A percentile compares a stretch with the other conserved stretches of the same genome.
These are phyloP conservation scores for Polymixis lichenea DNA, from an alignment of 2,888 invertebrate genomes.

Conservation along the genomic window DNA sequence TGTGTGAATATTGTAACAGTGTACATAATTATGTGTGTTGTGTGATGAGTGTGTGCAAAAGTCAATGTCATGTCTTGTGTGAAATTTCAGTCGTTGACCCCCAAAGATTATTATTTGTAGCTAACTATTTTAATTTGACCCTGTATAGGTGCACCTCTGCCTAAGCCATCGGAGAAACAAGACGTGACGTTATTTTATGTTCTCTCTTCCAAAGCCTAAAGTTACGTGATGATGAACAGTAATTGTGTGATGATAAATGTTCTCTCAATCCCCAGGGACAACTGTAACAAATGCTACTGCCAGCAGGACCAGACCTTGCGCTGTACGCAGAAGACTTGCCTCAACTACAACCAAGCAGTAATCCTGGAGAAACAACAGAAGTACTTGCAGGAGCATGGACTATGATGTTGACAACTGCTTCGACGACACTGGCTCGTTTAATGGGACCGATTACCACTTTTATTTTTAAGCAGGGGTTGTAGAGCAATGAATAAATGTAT, in stretches of 20 bases:
- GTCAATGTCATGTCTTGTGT: no score
- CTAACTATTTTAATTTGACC: no score
- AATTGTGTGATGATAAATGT: not conserved
- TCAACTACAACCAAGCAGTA: constrained; percentile 73
- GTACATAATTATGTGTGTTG: no score
- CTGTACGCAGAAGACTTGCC: constrained; percentile 82
- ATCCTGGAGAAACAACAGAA: constrained; percentile 69
- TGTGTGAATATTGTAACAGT: no score
- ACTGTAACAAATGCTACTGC: constrained; percentile 85
- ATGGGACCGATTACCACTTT: not conserved
- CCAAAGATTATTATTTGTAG: no score
- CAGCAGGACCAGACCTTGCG: constrained; percentile 74
- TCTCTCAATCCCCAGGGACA: constrained; percentile 67
- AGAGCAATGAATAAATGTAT: constrained; percentile 54
- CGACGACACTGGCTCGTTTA: constrained; percentile 4
- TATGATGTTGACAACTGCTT: constrained; percentile 57
- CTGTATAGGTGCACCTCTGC: no score
- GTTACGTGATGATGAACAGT: no score
- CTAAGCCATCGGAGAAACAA: no score
- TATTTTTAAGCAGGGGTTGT: constrained; percentile 17
- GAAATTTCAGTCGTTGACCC: no score
- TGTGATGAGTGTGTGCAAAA: no score
- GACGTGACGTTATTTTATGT: no score
- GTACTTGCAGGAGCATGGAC: constrained; percentile 70
- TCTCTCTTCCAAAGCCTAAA: no score